A percentile compares a stretch with the other conserved stretches of the same genome.
Conservation (phyloP, 2,888 invertebrate genomes). For the Nowickia ferox region DNA sequence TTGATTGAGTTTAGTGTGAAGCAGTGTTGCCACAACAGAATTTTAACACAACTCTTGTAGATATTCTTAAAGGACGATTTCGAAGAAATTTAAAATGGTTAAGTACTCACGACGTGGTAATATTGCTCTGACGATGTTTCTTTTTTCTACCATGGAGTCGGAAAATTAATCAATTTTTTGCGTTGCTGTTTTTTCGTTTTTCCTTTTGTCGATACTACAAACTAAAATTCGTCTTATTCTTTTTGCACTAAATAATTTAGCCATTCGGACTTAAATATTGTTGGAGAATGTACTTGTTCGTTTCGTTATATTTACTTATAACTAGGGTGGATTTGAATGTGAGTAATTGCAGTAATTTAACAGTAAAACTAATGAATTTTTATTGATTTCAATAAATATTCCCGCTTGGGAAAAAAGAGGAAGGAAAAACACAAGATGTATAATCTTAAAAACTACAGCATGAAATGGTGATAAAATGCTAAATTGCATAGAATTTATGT, state of each 20-base stretch:
- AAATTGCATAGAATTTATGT: neutral
- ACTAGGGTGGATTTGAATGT: conserved; percentile 46
- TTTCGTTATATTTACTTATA: conserved; percentile 10
- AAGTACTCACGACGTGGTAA: too few species aligned
- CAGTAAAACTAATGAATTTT: conserved; percentile 67
- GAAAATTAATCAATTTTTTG: conserved; percentile 61
- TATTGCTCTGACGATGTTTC: conserved; percentile 21
- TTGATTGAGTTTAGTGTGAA: conserved; percentile 55
- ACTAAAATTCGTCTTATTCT: conserved; percentile 9
- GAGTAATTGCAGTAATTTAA: conserved; percentile 66
- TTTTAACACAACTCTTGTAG: too few species aligned
- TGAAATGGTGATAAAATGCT: neutral
- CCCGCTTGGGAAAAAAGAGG: conserved; percentile 34
- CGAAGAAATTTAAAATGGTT: too few species aligned
- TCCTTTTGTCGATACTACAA: conserved; percentile 24
- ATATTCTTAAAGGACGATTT: too few species aligned
- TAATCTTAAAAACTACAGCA: conserved; percentile 28
- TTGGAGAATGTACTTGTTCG: neutral
- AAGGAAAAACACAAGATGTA: conserved; percentile 9
- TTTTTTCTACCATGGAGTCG: conserved; percentile 43
- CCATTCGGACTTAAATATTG: conserved; percentile 5
- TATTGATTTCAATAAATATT: conserved; percentile 65
- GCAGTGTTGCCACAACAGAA: too few species aligned
- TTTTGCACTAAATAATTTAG: conserved; percentile 23
- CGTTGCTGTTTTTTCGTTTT: neutral